A percentile compares a stretch with the other conserved stretches of the same genome.
Evolutionary conservation across 2,888 invertebrate genomes (phyloP).

Genomic region (Metellina segmentata): DNA sequence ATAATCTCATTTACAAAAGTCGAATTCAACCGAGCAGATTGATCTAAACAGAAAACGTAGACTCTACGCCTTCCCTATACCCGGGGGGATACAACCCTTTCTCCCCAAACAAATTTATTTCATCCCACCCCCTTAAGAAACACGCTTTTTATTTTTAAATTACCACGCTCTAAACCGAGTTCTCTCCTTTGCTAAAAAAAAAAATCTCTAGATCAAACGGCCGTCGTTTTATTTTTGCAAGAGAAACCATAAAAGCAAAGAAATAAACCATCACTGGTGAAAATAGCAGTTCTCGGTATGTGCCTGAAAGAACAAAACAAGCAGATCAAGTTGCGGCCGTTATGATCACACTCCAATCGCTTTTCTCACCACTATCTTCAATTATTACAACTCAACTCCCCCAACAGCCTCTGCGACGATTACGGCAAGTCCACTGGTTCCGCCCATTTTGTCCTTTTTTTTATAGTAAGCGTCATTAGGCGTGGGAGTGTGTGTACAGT

Average conservation of each 20-base stretch:
- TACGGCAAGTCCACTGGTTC: not conserved
- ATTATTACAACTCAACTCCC: not conserved
- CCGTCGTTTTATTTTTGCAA: not conserved
- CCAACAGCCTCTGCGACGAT: not conserved
- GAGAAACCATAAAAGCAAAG: not conserved
- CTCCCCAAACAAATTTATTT: too few relatives aligned
- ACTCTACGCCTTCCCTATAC: too few relatives aligned
- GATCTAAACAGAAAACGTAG: too few relatives aligned
- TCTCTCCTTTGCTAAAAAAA: not conserved
- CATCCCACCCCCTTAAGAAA: too few relatives aligned
- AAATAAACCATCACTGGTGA: not conserved
- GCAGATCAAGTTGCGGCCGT: not conserved
- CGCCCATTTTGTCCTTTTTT: not conserved
- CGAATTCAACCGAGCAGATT: too few relatives aligned
- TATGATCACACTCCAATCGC: not conserved
- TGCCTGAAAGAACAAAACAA: not conserved
- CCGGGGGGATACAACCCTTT: too few relatives aligned
- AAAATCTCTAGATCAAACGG: not conserved
- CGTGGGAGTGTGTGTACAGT: too few relatives aligned
- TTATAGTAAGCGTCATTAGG: not conserved
- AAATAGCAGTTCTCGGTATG: not conserved
- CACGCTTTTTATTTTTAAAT: not conserved
- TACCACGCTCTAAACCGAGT: not conserved
- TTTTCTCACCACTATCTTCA: constrained; percentile 4
- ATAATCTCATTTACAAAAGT: too few relatives aligned